These are phyloP conservation scores for Falco columbarius DNA, from an alignment of 2,797 vertebrate species.

Conservation along the genomic window DNA sequence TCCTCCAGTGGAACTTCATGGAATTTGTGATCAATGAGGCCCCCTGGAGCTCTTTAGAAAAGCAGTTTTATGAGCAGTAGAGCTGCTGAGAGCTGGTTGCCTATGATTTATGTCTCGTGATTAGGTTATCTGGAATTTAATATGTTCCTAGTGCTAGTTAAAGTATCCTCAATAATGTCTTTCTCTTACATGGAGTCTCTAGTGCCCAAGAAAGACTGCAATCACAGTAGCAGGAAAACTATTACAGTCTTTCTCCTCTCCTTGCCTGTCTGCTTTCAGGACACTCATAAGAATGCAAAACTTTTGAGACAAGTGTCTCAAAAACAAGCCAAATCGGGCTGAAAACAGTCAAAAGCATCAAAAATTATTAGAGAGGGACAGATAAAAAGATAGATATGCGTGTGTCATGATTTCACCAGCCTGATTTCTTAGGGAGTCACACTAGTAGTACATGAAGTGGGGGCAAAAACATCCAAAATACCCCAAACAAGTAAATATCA, in stretches of 20 bases:
- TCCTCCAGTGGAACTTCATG: not conserved
- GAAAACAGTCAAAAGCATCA: not conserved
- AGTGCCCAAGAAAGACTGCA: not conserved
- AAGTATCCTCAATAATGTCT: conserved; percentile 25
- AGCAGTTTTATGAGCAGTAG: conserved; percentile 5
- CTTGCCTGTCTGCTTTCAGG: not conserved
- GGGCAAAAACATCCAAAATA: not conserved
- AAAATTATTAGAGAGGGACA: not conserved
- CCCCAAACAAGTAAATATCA: not conserved
- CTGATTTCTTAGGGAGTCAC: not conserved
- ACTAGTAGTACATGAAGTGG: not conserved
- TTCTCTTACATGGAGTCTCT: not conserved
- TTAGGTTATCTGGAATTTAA: conserved; percentile 57
- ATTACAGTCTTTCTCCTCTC: not conserved
- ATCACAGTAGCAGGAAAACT: not conserved
- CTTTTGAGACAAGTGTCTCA: not conserved
- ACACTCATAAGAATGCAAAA: not conserved
- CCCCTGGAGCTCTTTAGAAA: conserved; percentile 39
- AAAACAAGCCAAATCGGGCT: not conserved
- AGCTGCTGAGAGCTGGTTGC: conserved; percentile 40
- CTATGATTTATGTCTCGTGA: conserved; percentile 14
- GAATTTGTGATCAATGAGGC: conserved; percentile 22
- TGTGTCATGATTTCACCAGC: not conserved
- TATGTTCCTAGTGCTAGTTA: conserved; percentile 46
- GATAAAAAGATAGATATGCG: not conserved